Evolutionary conservation across 2,888 invertebrate genomes (phyloP), one percentile per base, ranked within the genome.

Genomic region (Tribolium freemani): DNA sequence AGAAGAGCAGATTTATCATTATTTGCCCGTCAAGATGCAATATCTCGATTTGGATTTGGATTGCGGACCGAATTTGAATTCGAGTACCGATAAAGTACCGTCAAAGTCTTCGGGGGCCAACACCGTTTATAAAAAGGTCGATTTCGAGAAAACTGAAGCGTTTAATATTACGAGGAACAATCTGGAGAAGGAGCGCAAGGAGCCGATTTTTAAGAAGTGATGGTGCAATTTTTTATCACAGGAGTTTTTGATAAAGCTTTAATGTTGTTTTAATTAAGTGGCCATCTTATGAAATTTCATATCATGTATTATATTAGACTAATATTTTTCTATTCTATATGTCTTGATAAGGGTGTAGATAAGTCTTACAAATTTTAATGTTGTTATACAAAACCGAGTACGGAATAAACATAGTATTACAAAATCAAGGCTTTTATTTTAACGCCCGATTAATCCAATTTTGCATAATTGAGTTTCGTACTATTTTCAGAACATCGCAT

Each of bases 121-220:
- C 70, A 89, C 93, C 0, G 95, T 95, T 5, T 97, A 97, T 86
- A 96, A 96, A 85, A 95, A 94, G 0, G 96, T 98, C 0, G 97
- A 98, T 87, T 97, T 97, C 88, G 88, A 96, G 61, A 97, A 96
- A 88, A 98, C 97, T 0, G 93, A 96, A 84, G 97, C 97, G 4
- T 95, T 98, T 83, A 96, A 95, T 86, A 92, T 94, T 72, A 96
- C 95, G 44, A 90, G 94, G 61, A 93, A 94, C 83, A 93, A 93
- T 82, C 92, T 94, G 0, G 94, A 93, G 83, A 92, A 91, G 74
- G 91, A 91, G 38, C 87, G 93, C 75, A 83, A 84, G 63, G 84
- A 84, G 64, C 83, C 83, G 5, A 78, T 82, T 76, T 77, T 75
- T 10, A 84, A 84, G 66, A 84, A 84, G 74, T 82, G 77, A 76